Evolutionary conservation across 2,797 vertebrate species (phyloP).

Genomic region (Cetoscarus ocellatus): DNA sequence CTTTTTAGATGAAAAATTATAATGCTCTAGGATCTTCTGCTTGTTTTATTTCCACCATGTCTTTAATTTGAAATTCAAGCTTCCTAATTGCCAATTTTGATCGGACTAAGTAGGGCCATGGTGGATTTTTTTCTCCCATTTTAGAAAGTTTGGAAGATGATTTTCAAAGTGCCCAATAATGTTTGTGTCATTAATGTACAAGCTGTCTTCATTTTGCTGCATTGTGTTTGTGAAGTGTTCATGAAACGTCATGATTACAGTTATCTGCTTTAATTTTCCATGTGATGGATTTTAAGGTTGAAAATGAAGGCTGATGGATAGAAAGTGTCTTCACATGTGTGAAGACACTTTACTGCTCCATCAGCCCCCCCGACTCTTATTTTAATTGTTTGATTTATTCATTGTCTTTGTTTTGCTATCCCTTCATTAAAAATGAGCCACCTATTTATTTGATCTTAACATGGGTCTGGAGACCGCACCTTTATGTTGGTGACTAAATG

Average conservation of each 20-base stretch:
- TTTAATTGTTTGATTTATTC: slow-evolving; percentile 45
- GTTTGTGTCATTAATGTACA: slow-evolving; percentile 87
- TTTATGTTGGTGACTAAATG: slow-evolving; percentile 44
- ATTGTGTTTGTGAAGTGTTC: slow-evolving; percentile 89
- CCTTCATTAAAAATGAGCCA: slow-evolving; percentile 61
- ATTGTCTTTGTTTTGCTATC: slow-evolving; percentile 30
- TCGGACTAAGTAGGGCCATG: slow-evolving; percentile 87
- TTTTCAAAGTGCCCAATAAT: slow-evolving; percentile 75
- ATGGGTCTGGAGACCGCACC: slow-evolving; percentile 76
- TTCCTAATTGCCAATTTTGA: slow-evolving; percentile 87
- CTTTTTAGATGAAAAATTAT: too few relatives aligned
- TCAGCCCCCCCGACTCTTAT: slow-evolving; percentile 23
- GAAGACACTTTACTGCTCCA: slow-evolving; percentile 43
- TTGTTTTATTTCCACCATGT: too few relatives aligned
- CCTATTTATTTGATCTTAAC: slow-evolving; percentile 73
- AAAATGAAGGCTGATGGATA: slow-evolving; percentile 72
- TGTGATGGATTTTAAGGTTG: slow-evolving; percentile 81
- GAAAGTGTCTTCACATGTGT: slow-evolving; percentile 46
- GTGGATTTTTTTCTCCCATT: slow-evolving; percentile 92
- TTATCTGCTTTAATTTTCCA: slow-evolving; percentile 79
- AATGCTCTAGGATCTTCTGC: slow-evolving; percentile 81
- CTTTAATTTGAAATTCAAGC: slow-evolving; percentile 87
- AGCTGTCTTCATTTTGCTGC: slow-evolving; percentile 89
- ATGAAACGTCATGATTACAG: slow-evolving; percentile 80
- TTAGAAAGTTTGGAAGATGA: slow-evolving; percentile 80